These are phyloP conservation scores for Catalaphyllia jardinei DNA, from an alignment of 64 coral and sea anemone genomes.

Conservation along the genomic window DNA sequence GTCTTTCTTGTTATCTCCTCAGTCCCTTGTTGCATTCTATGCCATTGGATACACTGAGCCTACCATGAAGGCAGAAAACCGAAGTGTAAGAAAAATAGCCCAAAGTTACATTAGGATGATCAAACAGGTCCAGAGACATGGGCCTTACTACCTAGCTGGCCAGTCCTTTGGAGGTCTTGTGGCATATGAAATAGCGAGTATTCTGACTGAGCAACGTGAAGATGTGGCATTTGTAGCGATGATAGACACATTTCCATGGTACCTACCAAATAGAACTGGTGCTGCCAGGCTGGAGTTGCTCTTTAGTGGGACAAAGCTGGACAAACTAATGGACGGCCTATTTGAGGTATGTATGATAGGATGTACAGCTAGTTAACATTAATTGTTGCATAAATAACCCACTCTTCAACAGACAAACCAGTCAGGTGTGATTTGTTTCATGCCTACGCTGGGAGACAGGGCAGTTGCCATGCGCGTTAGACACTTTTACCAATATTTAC, in stretches of 20 bases:
- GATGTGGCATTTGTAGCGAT: conserved; percentile 68
- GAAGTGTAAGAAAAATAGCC: conserved; percentile 65
- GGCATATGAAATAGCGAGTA: conserved; percentile 78
- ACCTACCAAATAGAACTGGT: conserved; percentile 63
- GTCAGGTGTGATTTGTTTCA: too few species aligned
- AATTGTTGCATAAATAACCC: too few species aligned
- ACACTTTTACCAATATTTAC: background rate
- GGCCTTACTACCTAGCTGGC: conserved; percentile 76
- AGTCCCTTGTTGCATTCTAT: conserved; percentile 68
- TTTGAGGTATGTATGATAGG: conserved; percentile 35
- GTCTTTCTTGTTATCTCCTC: background rate
- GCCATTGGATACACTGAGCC: conserved; percentile 82
- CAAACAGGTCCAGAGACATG: conserved; percentile 52
- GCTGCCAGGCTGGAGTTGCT: conserved; percentile 64
- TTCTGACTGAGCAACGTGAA: conserved; percentile 61
- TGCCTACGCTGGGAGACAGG: too few species aligned
- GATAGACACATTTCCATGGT: conserved; percentile 84
- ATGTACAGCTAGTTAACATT: background rate
- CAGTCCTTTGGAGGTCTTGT: conserved; percentile 81
- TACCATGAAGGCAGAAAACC: conserved; percentile 50
- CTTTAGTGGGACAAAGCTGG: conserved; percentile 45
- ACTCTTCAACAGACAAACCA: too few species aligned
- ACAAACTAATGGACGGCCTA: conserved; percentile 57
- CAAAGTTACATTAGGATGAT: conserved; percentile 67
- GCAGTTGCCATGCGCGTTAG: too few species aligned